Percentiles rank a stretch among this genome's conserved stretches.
Evolutionary conservation across 1,140 invertebrate species (phyloP).

Genomic region (Eriocheir sinensis): DNA sequence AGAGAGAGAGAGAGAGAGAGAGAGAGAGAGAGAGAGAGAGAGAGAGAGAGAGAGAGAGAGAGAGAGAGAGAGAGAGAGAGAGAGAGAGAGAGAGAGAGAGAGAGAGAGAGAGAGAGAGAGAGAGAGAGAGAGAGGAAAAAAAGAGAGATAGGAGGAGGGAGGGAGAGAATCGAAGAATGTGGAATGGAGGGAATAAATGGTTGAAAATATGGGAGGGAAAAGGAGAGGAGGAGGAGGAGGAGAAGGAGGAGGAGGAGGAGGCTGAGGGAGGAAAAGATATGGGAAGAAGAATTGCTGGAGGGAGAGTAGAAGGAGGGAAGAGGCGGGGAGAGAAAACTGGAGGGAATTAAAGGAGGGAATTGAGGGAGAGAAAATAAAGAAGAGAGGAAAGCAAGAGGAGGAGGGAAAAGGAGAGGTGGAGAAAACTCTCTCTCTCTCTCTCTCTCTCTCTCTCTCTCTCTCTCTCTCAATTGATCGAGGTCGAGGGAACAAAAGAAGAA

Average conservation of each 20-base stretch:
- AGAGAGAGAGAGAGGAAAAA: no score
- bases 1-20: neutral
- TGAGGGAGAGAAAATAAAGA: neutral
- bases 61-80: neutral
- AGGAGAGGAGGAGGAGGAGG: neutral
- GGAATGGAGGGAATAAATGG: neutral
- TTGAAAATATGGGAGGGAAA: neutral
- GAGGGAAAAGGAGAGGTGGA: neutral
- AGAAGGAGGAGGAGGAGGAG: neutral
- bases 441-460: no score
- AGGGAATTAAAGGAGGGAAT: neutral
- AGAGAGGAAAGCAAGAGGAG: neutral
- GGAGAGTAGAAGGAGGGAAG: neutral
- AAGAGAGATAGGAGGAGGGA: no score
- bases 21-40: neutral
- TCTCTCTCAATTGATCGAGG: neutral
- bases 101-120: no score
- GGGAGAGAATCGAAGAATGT: no score
- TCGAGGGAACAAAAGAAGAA: neutral
- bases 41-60: conserved; percentile 13
- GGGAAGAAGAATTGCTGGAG: no score
- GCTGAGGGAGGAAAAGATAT: neutral
- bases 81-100: neutral
- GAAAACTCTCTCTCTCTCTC: no score
- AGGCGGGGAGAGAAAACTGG: neutral